Evolutionary conservation across 2,113 vertebrate genomes (phyloP), one percentile per base, ranked within the genome.

Genomic region (Percopsis transmontana): DNA sequence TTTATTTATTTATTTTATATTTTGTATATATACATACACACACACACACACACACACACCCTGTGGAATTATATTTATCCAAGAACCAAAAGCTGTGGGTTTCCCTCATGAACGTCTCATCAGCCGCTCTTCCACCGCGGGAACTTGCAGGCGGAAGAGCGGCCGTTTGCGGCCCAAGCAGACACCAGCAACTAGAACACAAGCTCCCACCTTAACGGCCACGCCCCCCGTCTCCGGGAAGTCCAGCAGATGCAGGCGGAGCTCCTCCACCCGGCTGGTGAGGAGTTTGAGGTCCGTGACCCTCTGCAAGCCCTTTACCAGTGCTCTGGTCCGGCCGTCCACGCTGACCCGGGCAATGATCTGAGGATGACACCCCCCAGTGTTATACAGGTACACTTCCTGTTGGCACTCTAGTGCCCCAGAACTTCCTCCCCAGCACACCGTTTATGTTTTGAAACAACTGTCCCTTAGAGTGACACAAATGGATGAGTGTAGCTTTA

Each of bases 271-370:
- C 23, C 96, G 92, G 82, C 86, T 93, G 68, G 94, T 94, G 82
- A 93, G 96, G 73, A 96, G 79, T 82, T 92, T 94, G 66, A 90
- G 86, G 55, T 96, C 93, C 0, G 92, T 82, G 47, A 96, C 93
- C 82, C 91, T 94, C 84, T 94, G 91, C 27, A 99, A 81, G n/a
- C 94, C 93, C 87, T 95, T 94, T 39, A 96, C 95, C 86, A 99
- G 88, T 0, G 92, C 91, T 88, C 97, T 91, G 69, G 97, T 98
- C 85, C 94, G 90, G 89, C 96, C 98, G 91, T 99, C 96, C 44
- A 97, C 91, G 81, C 95, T 97, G 72, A 97, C 94, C 84, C 95
- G 93, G 62, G 96, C 96, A 88, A 95, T 97, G 77, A 99, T 99
- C 97, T 99, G 78, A 2, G 47, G n/a, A 11, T 7, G 19, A n/a